Evolutionary conservation across 2,113 vertebrate genomes (phyloP), one percentile per base, ranked within the genome.

Genomic region (Oceanites oceanicus): DNA sequence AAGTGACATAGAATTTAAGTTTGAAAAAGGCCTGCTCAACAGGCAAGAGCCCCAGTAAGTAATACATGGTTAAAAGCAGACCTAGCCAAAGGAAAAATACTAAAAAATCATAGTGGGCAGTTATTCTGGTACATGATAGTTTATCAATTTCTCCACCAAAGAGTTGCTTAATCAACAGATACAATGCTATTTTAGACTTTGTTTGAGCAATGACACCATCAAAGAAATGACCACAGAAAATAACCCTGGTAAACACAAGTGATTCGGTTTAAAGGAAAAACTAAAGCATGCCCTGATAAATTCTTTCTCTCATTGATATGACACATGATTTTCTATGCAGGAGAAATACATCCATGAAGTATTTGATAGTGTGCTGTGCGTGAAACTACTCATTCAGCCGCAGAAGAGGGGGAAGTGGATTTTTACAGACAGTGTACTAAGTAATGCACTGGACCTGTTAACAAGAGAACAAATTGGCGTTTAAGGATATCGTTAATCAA

Each of bases 201-300:
- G 29, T n/a, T 34, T 84, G 50, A 84, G 42, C 34, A 84, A 45
- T 44, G 70, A 58, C 26, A 91, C 55, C 50, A 79, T 32, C 74
- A 91, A 73, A 92, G 65, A 92, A 92, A 77, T 18, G 7, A 92
- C 80, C 67, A 80, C 45, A 95, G 59, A 96, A 94, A 92, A 74
- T 67, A 89, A 84, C 72, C 52, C 52, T n/a, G 29, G 56, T 66
- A 81, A 95, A 91, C 44, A 36, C 47, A 87, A 80, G 55, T 71
- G 71, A 92, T 91, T 77, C 63, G 16, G 67, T 88, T 95, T 96
- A 86, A 92, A 95, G 45, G 44, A 40, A 90, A 93, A 90, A 94
- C 83, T 32, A 86, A 96, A 94, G 45, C 40, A 62, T 50, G 40
- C 13, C 63, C 32, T 62, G 76, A 89, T 50, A 89, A 59, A 80